Evolutionary conservation across 2,113 vertebrate species (phyloP).

Genomic region (Neofelis nebulosa): DNA sequence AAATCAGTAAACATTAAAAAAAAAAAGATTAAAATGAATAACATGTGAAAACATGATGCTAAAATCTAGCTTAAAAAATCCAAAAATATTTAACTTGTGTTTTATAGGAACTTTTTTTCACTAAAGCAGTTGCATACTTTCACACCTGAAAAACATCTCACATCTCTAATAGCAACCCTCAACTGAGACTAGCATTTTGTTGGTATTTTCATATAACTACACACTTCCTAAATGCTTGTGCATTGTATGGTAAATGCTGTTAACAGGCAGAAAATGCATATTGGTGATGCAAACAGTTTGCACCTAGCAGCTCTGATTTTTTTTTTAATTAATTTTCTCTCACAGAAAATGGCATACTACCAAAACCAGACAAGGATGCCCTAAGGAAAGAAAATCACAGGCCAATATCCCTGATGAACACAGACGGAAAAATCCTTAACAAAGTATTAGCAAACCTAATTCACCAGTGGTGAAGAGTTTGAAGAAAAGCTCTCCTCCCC

Average conservation of each 20-base stretch:
- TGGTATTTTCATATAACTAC: background rate
- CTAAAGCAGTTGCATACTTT: background rate
- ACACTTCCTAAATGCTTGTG: background rate
- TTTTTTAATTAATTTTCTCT: background rate
- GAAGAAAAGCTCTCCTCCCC: background rate
- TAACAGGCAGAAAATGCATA: background rate
- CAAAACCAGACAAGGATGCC: background rate
- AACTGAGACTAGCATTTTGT: background rate
- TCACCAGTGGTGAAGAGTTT: background rate
- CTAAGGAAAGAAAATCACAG: background rate
- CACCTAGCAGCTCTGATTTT: background rate
- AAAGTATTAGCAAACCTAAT: background rate
- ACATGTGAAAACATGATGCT: background rate
- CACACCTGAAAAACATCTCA: background rate
- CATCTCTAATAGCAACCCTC: background rate
- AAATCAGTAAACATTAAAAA: no score
- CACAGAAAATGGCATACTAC: background rate
- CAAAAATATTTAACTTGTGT: background rate
- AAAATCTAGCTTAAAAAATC: constrained; percentile 11
- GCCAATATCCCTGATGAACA: background rate
- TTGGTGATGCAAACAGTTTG: background rate
- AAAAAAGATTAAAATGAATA: no score
- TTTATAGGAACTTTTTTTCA: constrained; percentile 1
- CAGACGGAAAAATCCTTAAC: background rate
- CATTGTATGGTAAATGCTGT: background rate